Evolutionary conservation across 2,797 vertebrate genomes (phyloP).

Genomic region (Tenualosa ilisha): DNA sequence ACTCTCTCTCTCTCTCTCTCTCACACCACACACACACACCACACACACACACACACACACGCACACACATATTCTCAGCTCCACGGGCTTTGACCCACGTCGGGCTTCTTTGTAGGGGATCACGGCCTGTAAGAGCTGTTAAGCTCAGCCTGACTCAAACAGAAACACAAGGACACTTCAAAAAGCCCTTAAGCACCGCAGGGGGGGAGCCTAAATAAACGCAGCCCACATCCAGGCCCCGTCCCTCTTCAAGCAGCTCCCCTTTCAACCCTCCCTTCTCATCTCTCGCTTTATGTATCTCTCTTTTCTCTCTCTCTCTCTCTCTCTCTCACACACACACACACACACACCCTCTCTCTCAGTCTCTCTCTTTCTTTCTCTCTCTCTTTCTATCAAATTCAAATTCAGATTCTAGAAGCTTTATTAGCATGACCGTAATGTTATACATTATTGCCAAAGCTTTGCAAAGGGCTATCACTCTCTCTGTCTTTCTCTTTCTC

Average conservation of each 20-base stretch:
- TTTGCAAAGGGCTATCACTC: no score
- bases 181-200: conserved; percentile 66
- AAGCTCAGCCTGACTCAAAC: conserved; percentile 77
- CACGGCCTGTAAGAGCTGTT: conserved; percentile 63
- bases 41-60: background rate
- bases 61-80: conserved; percentile 40
- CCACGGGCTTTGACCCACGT: background rate
- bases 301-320: background rate
- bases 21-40: background rate
- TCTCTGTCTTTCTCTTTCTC: conserved; percentile 25
- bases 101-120: conserved; percentile 52
- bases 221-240: conserved; percentile 51
- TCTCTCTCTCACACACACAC: background rate
- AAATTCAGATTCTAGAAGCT: no score
- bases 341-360: background rate
- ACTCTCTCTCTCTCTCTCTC: background rate
- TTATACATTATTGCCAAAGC: no score
- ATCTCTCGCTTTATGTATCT: background rate
- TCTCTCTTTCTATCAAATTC: background rate
- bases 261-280: background rate
- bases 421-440: no score
- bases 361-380: background rate
- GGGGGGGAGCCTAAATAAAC: conserved; percentile 70
- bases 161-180: conserved; percentile 81
- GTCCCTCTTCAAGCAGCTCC: conserved; percentile 31